A percentile compares a stretch with the other conserved stretches of the same genome.
Evolutionary conservation across 2,797 vertebrate species (phyloP).

Genomic region (Esox lucius): DNA sequence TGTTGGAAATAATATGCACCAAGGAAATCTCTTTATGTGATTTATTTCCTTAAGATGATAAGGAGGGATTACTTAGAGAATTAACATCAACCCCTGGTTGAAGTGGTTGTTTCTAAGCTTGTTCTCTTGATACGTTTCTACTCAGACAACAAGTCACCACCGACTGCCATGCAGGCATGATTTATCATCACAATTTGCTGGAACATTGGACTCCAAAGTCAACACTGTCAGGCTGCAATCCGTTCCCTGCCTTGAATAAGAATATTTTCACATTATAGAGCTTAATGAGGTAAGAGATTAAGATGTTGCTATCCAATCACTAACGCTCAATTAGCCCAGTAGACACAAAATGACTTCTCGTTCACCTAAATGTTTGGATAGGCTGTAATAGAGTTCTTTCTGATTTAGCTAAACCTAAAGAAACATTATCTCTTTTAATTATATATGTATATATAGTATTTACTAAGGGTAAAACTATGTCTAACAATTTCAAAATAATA

Average conservation of each 20-base stretch:
- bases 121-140: slow-evolving; percentile 17
- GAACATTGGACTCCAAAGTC: slow-evolving; percentile 33
- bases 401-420: slow-evolving; percentile 44
- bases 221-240: slow-evolving; percentile 15
- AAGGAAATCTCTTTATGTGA: slow-evolving; percentile 49
- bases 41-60: slow-evolving; percentile 53
- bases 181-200: slow-evolving; percentile 27
- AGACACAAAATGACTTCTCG: slow-evolving; percentile 51
- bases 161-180: slow-evolving; percentile 23
- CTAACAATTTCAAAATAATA: background rate
- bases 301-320: slow-evolving; percentile 58
- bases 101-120: slow-evolving; percentile 19
- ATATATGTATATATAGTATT: background rate
- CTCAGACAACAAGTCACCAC: slow-evolving; percentile 19
- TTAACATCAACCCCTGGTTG: slow-evolving; percentile 47
- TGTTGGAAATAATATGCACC: slow-evolving; percentile 43
- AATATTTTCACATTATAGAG: slow-evolving; percentile 62
- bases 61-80: slow-evolving; percentile 55
- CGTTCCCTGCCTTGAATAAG: slow-evolving; percentile 50
- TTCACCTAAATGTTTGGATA: slow-evolving; percentile 51
- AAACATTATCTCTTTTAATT: slow-evolving; percentile 12
- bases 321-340: slow-evolving; percentile 51
- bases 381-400: slow-evolving; percentile 51
- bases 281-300: slow-evolving; percentile 78
- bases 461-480: background rate